Conservation (phyloP, 2,888 invertebrate species). For the Caenorhabditis wallacei region DNA sequence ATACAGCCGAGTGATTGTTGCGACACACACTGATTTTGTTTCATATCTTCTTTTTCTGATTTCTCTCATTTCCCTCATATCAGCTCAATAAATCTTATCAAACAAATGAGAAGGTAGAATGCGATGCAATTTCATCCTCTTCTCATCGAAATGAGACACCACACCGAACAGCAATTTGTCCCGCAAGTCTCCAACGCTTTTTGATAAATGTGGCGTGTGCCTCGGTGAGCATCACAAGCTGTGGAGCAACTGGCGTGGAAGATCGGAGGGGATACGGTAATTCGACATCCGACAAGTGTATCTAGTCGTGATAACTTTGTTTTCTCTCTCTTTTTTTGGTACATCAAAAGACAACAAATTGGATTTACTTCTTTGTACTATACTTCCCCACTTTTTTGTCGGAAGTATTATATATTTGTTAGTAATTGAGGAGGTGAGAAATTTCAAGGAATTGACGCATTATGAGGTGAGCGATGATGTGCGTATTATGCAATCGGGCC, state of each 20-base stretch:
- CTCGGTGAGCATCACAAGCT: constrained; percentile 48
- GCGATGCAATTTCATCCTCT: constrained; percentile 15
- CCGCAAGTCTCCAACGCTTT: constrained; percentile 43
- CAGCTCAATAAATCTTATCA: constrained; percentile 65
- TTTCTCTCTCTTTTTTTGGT: neutral
- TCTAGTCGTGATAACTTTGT: constrained; percentile 38
- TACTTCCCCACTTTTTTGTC: constrained; percentile 19
- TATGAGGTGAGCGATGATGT: constrained; percentile 67
- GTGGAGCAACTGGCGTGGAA: constrained; percentile 57
- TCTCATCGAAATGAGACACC: constrained; percentile 8
- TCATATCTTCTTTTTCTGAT: neutral
- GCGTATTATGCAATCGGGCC: constrained; percentile 65
- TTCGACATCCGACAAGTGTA: constrained; percentile 55
- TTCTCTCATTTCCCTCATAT: neutral
- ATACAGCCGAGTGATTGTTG: too few species aligned
- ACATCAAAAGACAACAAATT: constrained; percentile 8
- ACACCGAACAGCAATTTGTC: constrained; percentile 66
- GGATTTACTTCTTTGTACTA: constrained; percentile 16
- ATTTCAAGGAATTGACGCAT: constrained; percentile 26
- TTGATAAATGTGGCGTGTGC: constrained; percentile 60
- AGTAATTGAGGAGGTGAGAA: constrained; percentile 32
- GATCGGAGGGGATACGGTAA: constrained; percentile 52
- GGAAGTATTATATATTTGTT: constrained; percentile 29
- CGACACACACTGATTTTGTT: constrained; percentile 18
- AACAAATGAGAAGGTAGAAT: constrained; percentile 65